Evolutionary conservation across 1,140 invertebrate species (phyloP), one percentile per base, ranked within the genome.

Genomic region (Pseudomyrmex dendroicus): DNA sequence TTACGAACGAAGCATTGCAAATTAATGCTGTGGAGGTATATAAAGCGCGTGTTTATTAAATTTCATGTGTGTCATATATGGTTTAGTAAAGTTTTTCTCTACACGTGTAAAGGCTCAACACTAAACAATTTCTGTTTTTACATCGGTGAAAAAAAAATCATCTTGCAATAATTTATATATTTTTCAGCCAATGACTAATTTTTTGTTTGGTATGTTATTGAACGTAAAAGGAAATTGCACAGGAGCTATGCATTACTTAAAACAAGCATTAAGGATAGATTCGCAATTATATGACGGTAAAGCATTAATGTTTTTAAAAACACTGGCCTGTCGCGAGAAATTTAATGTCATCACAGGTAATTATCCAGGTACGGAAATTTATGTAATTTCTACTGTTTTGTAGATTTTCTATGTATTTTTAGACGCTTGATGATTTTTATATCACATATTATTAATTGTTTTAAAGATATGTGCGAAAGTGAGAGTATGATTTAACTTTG

Each of bases 101-200:
- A 35, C 35, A 35, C 5, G 35, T 35, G 35, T 35, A 7, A 35
- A 0, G 5, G 35, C 35, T 35, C 35, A 35, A 35, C 35, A 35
- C 5, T 35, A 56, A n/a, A 54, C 5, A 54, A 10, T 57, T 35
- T 15, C 8, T 76, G 44, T n/a, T 1, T 48, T 22, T 57, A 57
- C 1, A 68, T 7, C 20, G 12, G 20, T 52, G 52, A 78, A 35
- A 2, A 12, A 78, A 68, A 68, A 68, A 48, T 50, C 35, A 59
- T 59, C 48, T 61, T 61, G 15, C 3, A 62, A 56, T 77, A 61
- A 85, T 84, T 76, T 57, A 66, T 86, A 68, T 88, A 64, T 88
- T 59, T 92, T 94, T 82, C 93, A 97, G 96, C 96, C 96, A 25
- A 94, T 95, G 59, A 96, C 96, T 72, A 96, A 97, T 92, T 97